phyloP scores from a whole-genome alignment of 2,113 vertebrate species.

The Zapus hudsonius region DNA sequence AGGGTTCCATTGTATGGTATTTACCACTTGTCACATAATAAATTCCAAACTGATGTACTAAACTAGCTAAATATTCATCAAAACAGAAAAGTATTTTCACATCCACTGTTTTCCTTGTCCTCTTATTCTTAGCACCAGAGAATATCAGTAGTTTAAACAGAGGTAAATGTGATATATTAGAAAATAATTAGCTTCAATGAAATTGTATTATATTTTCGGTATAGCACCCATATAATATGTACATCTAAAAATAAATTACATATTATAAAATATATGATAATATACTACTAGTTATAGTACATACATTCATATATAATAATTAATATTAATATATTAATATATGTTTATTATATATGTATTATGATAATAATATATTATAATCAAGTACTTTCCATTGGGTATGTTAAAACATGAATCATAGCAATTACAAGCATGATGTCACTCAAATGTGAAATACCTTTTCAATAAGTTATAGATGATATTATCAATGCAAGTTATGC shows the following conservation, averaged over 20 bases:
- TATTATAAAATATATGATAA: not conserved
- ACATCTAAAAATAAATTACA: not conserved
- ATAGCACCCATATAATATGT: not conserved
- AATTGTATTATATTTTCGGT: not conserved
- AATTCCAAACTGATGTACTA: not conserved
- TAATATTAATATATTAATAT: not conserved
- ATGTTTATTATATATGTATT: not conserved
- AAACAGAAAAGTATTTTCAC: not conserved
- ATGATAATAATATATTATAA: not conserved
- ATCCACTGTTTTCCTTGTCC: not conserved
- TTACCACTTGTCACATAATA: not conserved
- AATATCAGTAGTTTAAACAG: conserved; percentile 1
- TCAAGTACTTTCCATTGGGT: not conserved
- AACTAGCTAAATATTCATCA: not conserved
- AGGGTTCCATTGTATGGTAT: not conserved
- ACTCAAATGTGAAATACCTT: conserved; percentile 36
- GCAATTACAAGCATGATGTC: not conserved
- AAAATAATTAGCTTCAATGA: conserved; percentile 29
- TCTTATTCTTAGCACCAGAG: conserved; percentile 12
- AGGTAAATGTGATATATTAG: not conserved
- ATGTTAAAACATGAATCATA: not conserved
- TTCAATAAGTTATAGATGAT: not conserved
- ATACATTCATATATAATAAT: not conserved
- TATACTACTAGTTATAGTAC: not conserved
- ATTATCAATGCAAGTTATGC: not conserved